These are phyloP conservation scores for Tenrec ecaudatus DNA, from an alignment of 2,113 vertebrate genomes.

Conservation along the genomic window DNA sequence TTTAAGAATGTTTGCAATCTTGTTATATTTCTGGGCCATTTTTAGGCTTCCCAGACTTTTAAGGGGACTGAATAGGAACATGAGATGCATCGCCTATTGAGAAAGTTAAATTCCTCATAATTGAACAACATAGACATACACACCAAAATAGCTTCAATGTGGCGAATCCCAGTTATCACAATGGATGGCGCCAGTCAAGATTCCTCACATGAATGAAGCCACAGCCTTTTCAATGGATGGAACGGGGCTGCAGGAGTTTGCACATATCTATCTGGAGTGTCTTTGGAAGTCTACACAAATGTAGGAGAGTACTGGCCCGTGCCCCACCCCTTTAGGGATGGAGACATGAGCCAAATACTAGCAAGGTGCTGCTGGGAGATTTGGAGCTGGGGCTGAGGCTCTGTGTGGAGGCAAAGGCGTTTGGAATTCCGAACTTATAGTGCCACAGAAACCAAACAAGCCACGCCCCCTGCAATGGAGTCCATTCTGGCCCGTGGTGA, in stretches of 20 bases:
- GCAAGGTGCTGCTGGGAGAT: neutral
- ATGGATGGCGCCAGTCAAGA: neutral
- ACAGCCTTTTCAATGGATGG: neutral
- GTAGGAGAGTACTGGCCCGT: neutral
- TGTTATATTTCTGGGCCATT: neutral
- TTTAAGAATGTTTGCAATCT: slow-evolving; percentile 5
- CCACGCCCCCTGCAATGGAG: too few species aligned
- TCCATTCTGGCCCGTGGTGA: too few species aligned
- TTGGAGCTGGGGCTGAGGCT: neutral
- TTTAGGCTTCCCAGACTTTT: slow-evolving; percentile 41
- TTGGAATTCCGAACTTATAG: neutral
- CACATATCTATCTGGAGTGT: neutral
- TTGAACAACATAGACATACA: slow-evolving; percentile 31
- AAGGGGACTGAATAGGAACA: slow-evolving; percentile 3
- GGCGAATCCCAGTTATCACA: neutral
- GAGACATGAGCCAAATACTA: neutral
- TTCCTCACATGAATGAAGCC: neutral
- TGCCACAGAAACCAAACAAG: neutral
- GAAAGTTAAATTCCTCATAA: neutral
- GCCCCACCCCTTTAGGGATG: neutral
- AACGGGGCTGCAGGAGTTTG: neutral
- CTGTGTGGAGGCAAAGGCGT: neutral
- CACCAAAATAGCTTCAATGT: neutral
- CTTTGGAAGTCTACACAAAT: neutral
- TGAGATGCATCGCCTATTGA: neutral